A percentile compares a stretch with the other conserved stretches of the same genome.
These are phyloP conservation scores for Megatriorchis doriae DNA, from an alignment of 2,113 vertebrate species.

Conservation along the genomic window DNA sequence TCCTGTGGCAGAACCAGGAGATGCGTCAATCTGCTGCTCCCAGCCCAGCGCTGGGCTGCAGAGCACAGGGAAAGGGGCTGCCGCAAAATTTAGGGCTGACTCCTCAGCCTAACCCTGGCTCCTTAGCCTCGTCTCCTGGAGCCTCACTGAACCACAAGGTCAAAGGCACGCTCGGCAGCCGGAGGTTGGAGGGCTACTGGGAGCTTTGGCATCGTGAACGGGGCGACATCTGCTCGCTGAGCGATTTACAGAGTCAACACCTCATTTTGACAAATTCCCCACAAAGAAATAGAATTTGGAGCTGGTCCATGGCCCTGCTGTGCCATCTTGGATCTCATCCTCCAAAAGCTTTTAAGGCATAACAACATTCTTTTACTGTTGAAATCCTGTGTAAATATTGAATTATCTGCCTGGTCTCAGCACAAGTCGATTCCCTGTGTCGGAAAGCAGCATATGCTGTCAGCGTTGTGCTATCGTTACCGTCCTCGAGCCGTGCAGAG, in stretches of 20 bases:
- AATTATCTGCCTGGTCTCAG: neutral
- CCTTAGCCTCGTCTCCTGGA: neutral
- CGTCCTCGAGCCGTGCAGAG: neutral
- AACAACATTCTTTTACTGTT: neutral
- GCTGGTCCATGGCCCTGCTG: neutral
- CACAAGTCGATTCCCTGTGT: neutral
- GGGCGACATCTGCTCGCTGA: neutral
- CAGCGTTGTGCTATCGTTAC: rapidly evolving
- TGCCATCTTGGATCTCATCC: neutral
- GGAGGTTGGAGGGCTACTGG: neutral
- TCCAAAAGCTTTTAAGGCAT: neutral
- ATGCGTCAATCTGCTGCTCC: neutral
- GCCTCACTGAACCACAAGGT: neutral
- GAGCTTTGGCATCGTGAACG: neutral
- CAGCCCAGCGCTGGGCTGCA: neutral
- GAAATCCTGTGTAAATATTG: neutral
- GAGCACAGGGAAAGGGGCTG: neutral
- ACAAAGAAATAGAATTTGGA: neutral
- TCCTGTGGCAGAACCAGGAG: neutral
- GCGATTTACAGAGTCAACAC: neutral
- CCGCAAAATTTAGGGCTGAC: neutral
- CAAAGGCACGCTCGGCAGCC: neutral
- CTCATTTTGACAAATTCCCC: neutral
- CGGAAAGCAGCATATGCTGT: neutral
- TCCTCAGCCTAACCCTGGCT: neutral